A percentile compares a stretch with the other conserved stretches of the same genome.
phyloP scores from a whole-genome alignment of 2,888 invertebrate species.

The Mantis religiosa region DNA sequence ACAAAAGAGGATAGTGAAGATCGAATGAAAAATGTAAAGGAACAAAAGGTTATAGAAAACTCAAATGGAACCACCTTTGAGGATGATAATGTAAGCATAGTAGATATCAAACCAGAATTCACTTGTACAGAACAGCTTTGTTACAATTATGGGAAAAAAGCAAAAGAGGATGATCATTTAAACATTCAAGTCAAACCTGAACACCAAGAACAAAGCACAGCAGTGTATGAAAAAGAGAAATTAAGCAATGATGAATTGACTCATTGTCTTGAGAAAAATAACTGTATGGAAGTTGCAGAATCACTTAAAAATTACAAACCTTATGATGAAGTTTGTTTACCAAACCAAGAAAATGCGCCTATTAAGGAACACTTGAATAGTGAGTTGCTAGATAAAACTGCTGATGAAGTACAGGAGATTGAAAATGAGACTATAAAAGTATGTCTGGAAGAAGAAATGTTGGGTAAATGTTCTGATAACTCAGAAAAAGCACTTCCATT shows the following conservation, averaged over 20 bases:
- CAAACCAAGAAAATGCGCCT: neutral
- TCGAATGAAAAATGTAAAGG: neutral
- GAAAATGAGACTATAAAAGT: neutral
- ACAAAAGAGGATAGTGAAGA: neutral
- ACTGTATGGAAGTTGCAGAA: neutral
- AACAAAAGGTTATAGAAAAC: neutral
- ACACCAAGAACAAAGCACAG: neutral
- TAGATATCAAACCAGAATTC: neutral
- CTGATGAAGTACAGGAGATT: neutral
- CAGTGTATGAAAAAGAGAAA: neutral
- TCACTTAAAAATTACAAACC: neutral
- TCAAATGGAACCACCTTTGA: neutral
- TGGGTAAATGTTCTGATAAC: neutral
- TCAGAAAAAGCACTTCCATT: neutral
- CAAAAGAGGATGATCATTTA: neutral
- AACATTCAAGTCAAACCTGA: neutral
- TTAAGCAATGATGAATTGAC: neutral
- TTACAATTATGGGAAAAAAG: neutral
- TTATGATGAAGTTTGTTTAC: neutral
- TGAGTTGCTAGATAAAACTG: neutral
- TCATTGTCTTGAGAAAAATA: neutral
- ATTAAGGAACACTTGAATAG: neutral
- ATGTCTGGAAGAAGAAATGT: neutral
- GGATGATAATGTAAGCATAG: neutral
- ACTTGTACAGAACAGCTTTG: neutral